Evolutionary conservation across 2,888 invertebrate genomes (phyloP).

Genomic region (Ophion ellenae): DNA sequence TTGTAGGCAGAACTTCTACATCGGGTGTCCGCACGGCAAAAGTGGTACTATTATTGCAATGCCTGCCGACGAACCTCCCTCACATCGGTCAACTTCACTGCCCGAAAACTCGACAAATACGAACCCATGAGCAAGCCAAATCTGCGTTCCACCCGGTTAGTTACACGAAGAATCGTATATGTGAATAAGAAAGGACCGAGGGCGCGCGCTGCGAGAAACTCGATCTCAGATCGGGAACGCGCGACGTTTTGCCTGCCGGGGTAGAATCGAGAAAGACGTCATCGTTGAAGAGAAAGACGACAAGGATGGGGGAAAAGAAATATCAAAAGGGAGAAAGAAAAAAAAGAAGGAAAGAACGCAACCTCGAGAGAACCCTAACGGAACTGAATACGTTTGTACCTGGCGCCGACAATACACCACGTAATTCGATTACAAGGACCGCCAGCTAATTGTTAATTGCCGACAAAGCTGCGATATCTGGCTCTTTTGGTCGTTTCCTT

Average conservation of each 20-base stretch:
- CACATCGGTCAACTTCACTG: conserved; percentile 51
- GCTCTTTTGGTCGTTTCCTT: conserved; percentile 49
- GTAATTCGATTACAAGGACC: conserved; percentile 84
- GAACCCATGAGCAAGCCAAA: conserved; percentile 4
- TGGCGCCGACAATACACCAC: conserved; percentile 81
- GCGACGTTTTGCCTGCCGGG: conserved; percentile 49
- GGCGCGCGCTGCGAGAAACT: conserved; percentile 78
- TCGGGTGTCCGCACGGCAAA: conserved; percentile 33
- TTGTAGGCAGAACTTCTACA: conserved; percentile 37
- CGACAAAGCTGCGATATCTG: conserved; percentile 62
- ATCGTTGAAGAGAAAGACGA: conserved; percentile 68
- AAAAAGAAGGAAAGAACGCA: conserved; percentile 59
- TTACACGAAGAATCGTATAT: conserved; percentile 7
- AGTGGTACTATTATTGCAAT: conserved; percentile 22
- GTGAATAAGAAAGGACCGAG: conserved; percentile 46
- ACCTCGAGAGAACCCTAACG: conserved; percentile 70
- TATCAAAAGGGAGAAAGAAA: conserved; percentile 43
- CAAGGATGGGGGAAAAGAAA: conserved; percentile 46
- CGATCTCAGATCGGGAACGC: conserved; percentile 75
- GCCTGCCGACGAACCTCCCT: not conserved
- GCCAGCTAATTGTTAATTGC: conserved; percentile 84
- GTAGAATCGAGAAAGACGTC: conserved; percentile 54
- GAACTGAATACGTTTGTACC: conserved; percentile 83
- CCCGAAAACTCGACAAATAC: not conserved
- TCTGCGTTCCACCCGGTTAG: not conserved